These are phyloP conservation scores for Fabriciana adippe DNA, from an alignment of 2,888 invertebrate species.

Conservation along the genomic window DNA sequence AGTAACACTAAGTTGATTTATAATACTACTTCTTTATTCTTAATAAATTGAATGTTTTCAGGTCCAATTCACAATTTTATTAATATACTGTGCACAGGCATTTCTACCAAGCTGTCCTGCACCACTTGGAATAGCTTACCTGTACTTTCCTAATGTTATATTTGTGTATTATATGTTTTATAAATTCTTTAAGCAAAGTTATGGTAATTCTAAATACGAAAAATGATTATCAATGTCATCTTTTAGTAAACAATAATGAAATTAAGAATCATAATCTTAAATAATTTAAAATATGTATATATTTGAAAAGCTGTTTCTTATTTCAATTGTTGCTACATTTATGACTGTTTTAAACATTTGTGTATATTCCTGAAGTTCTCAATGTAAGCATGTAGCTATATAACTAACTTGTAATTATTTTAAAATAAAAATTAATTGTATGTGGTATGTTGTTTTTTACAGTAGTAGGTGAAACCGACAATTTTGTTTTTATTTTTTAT, in stretches of 20 bases:
- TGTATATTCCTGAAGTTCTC: too few species aligned
- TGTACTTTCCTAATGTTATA: slow-evolving; percentile 84
- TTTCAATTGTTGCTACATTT: too few species aligned
- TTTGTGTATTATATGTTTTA: slow-evolving; percentile 88
- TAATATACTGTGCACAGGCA: slow-evolving; percentile 80
- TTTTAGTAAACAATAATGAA: too few species aligned
- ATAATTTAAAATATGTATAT: too few species aligned
- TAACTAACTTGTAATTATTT: too few species aligned
- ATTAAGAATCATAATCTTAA: too few species aligned
- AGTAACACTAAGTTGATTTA: too few species aligned
- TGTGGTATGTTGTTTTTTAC: neutral
- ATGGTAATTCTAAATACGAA: slow-evolving; percentile 47
- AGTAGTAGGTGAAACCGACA: neutral
- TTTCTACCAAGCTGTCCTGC: slow-evolving; percentile 82
- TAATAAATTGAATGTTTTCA: slow-evolving; percentile 48
- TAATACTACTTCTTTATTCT: too few species aligned
- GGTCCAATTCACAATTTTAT: slow-evolving; percentile 86
- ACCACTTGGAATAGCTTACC: slow-evolving; percentile 69
- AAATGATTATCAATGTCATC: neutral
- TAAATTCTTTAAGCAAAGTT: slow-evolving; percentile 85
- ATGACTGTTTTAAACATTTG: too few species aligned
- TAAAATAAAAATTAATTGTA: neutral
- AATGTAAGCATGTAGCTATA: too few species aligned
- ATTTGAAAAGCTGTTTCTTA: too few species aligned
- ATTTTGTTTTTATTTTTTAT: slow-evolving; percentile 3